Percentiles rank a stretch among this genome's conserved stretches.
Conservation (phyloP, 2,113 vertebrate genomes). For the Megaceryle torquata region DNA sequence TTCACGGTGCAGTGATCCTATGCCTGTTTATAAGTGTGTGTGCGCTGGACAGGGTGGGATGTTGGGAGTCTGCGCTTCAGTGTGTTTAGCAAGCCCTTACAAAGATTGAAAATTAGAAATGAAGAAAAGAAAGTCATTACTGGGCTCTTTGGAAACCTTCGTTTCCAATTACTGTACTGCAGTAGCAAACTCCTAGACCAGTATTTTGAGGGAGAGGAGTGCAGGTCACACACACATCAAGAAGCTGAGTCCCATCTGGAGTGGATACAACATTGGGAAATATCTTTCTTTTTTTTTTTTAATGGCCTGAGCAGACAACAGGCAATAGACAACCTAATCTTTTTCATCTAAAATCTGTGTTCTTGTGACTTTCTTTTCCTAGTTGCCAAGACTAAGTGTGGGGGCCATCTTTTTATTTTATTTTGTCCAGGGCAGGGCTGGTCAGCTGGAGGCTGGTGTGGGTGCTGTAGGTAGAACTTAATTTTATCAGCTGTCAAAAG, state of each 20-base stretch:
- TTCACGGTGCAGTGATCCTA: background rate
- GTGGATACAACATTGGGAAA: background rate
- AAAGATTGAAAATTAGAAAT: background rate
- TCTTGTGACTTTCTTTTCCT: background rate
- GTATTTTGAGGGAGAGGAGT: background rate
- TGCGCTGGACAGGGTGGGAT: background rate
- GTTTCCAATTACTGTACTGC: background rate
- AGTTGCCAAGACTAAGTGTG: background rate
- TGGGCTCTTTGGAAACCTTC: background rate
- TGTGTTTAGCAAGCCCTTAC: background rate
- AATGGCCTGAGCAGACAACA: background rate
- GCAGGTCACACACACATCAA: background rate
- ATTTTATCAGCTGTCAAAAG: background rate
- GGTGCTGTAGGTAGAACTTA: background rate
- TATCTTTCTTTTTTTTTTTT: background rate
- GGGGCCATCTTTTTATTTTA: background rate
- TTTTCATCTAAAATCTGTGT: background rate
- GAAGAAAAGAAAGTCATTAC: background rate
- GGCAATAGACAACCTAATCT: background rate
- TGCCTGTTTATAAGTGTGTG: background rate
- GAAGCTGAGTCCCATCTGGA: slow-evolving; percentile 22
- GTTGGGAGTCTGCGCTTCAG: background rate
- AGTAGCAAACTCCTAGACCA: background rate
- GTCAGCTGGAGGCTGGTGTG: background rate
- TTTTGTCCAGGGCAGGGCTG: background rate